Evolutionary conservation across 30 jellyfish, hydroid and myxozoan genomes (phyloP).

Genomic region (Rhopilema esculentum): DNA sequence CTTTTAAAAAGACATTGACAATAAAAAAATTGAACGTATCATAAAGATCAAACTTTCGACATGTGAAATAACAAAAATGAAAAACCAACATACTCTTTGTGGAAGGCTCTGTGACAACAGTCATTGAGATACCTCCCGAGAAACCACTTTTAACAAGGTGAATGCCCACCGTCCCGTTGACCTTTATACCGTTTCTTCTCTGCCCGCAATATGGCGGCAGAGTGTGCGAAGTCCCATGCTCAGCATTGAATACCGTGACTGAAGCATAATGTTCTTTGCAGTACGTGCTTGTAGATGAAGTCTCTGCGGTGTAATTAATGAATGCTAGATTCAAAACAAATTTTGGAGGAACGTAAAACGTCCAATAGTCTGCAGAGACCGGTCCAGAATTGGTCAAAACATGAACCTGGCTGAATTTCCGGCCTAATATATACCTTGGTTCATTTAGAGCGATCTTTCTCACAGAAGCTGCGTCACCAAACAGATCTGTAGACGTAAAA

Average conservation of each 20-base stretch:
- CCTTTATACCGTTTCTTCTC: not conserved
- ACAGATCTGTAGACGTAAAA: not conserved
- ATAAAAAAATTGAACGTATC: not conserved
- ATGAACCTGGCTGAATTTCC: not conserved
- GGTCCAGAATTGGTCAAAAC: not conserved
- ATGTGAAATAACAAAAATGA: not conserved
- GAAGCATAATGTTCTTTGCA: not conserved
- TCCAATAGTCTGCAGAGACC: not conserved
- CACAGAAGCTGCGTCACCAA: not conserved
- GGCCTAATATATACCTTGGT: conserved; percentile 6
- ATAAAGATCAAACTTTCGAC: not conserved
- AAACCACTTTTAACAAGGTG: not conserved
- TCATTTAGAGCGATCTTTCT: not conserved
- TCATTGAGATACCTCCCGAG: not conserved
- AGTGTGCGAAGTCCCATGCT: not conserved
- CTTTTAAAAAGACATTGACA: too few relatives aligned
- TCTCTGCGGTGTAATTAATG: conserved; percentile 1
- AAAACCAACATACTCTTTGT: conserved; percentile 1
- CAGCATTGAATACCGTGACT: not conserved
- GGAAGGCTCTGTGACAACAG: conserved; percentile 21
- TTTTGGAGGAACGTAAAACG: not conserved
- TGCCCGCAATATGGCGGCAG: conserved; percentile 15
- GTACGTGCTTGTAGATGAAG: conserved; percentile 6
- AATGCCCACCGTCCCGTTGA: conserved; percentile 5
- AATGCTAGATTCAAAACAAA: conserved; percentile 4